These are phyloP conservation scores for Agonopterix subpropinquella DNA, from an alignment of 2,888 invertebrate genomes.

Conservation along the genomic window DNA sequence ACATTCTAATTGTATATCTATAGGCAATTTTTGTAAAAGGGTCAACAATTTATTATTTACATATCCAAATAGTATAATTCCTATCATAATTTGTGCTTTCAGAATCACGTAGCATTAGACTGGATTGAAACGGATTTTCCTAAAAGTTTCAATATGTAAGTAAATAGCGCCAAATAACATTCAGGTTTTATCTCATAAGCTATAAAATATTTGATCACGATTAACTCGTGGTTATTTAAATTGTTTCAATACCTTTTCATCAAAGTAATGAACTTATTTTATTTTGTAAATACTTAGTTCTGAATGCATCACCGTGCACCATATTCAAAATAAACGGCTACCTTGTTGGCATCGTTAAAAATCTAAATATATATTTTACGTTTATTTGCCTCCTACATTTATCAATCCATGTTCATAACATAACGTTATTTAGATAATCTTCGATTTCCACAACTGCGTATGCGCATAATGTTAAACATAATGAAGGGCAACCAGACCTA, in stretches of 20 bases:
- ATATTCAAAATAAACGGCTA: neutral
- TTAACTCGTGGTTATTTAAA: too few relatives aligned
- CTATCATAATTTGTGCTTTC: slow-evolving; percentile 35
- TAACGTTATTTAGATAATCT: slow-evolving; percentile 5
- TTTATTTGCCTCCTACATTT: slow-evolving; percentile 12
- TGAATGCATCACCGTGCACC: too few relatives aligned
- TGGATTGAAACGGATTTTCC: slow-evolving; percentile 1
- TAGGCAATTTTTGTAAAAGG: slow-evolving; percentile 17
- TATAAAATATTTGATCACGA: too few relatives aligned
- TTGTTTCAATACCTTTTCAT: too few relatives aligned
- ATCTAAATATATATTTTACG: slow-evolving; percentile 9
- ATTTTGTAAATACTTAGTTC: too few relatives aligned
- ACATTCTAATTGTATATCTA: slow-evolving; percentile 31
- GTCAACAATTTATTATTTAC: slow-evolving; percentile 22
- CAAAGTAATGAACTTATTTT: too few relatives aligned
- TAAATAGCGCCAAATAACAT: too few relatives aligned
- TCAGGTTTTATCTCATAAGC: too few relatives aligned
- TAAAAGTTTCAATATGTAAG: neutral
- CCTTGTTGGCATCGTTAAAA: slow-evolving; percentile 11
- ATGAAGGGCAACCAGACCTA: slow-evolving; percentile 30
- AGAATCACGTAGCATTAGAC: slow-evolving; percentile 31
- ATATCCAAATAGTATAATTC: slow-evolving; percentile 13
- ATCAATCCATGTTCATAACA: slow-evolving; percentile 4
- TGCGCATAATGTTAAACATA: slow-evolving; percentile 19
- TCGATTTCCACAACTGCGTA: slow-evolving; percentile 11